These are phyloP conservation scores for Cariama cristata DNA, from an alignment of 2,113 vertebrate species.

Conservation along the genomic window DNA sequence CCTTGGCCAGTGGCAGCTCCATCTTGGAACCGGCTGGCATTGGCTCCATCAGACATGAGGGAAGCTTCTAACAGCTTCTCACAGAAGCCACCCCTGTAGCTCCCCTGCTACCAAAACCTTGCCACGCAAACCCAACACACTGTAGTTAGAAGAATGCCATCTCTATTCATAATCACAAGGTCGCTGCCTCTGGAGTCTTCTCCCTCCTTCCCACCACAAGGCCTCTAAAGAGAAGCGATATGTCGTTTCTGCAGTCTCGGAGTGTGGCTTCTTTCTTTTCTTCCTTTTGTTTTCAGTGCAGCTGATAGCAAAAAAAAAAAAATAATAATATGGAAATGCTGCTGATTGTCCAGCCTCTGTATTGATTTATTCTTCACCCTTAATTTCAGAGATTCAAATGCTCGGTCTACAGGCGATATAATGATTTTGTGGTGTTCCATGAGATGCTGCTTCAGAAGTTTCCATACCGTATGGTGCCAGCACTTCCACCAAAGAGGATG, in stretches of 20 bases:
- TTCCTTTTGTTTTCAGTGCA: not conserved
- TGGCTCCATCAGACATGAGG: not conserved
- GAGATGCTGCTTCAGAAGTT: constrained; percentile 93
- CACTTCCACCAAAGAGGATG: constrained; percentile 93
- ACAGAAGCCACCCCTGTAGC: not conserved
- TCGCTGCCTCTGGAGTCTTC: not conserved
- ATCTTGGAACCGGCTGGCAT: not conserved
- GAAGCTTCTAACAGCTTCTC: not conserved
- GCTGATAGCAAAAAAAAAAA: not conserved
- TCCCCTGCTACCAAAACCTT: not conserved
- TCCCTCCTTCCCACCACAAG: not conserved
- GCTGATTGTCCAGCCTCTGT: not conserved
- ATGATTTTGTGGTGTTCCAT: constrained; percentile 96
- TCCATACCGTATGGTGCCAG: constrained; percentile 92
- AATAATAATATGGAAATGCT: accelerated
- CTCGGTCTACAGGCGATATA: constrained; percentile 92
- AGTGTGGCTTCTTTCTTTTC: not conserved
- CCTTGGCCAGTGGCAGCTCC: not conserved
- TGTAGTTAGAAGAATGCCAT: not conserved
- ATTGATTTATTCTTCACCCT: accelerated
- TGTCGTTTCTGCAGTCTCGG: accelerated
- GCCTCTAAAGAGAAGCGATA: not conserved
- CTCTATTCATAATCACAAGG: not conserved
- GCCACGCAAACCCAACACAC: not conserved
- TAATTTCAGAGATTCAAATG: constrained; percentile 83